Evolutionary conservation across 37 sponge, comb jelly and placozoan genomes (phyloP), one percentile per base, ranked within the genome.

Genomic region (Lycopodina hypogea): DNA sequence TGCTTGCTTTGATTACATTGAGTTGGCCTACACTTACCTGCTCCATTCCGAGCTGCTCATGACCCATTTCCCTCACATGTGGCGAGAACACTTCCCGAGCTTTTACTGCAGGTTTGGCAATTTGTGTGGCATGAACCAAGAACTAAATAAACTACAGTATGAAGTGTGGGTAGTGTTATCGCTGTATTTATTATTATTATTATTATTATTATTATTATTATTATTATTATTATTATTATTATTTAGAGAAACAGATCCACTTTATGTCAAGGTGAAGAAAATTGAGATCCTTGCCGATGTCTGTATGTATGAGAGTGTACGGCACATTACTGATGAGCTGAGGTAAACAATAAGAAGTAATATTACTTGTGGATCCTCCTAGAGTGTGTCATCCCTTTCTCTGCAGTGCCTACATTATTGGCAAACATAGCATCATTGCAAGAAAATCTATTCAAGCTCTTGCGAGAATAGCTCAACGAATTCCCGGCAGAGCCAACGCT

Each of bases 241-340:
- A 24, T 71, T n/a, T 72, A 91, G 97, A 73, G 91, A 86, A 80
- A 94, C 83, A 71, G 97, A 96, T 34, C 95, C 94, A 36, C 78
- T 82, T 6, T 91, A 94, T 76, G 75, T 96, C 36, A 96, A 94
- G 77, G 53, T 83, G 39, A 90, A 94, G 90, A 94, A 94, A 65
- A 29, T 96, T 8, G 94, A 96, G 26, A 52, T 96, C 28, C 87
- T 96, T 48, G 78, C 86, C 22, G 87, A 90, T 32, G 53, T 96
- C 30, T 72, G 89, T 39, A 75, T 53, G 45, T 69, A 52, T 28
- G 68, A 55, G 30, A 96, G 83, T 72, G 84, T 80, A 23, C 58
- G 77, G 29, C 74, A 80, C 29, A 89, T 96, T 38, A 69, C 94
- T n/a, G 78, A 94, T 48, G 97, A 96, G 67, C 71, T 94, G 42